Conservation (phyloP, 1,140 invertebrate genomes). For the Chymomyza costata region DNA sequence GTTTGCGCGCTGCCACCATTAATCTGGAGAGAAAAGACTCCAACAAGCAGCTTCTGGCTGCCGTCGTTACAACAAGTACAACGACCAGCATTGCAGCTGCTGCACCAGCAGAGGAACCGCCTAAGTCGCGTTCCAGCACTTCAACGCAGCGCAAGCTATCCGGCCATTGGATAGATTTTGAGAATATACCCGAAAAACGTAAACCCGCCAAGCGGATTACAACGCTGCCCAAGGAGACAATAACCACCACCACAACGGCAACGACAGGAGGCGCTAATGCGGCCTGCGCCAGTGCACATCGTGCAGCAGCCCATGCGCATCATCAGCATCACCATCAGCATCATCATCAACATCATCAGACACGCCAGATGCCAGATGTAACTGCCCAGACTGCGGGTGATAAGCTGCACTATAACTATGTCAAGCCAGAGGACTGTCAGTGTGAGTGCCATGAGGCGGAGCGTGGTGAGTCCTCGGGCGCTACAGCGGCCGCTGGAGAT, state of each 20-base stretch:
- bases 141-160: constrained; percentile 72
- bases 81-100: constrained; percentile 17
- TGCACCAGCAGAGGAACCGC: constrained; percentile 43
- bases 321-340: constrained; percentile 60
- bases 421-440: constrained; percentile 88
- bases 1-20: constrained; percentile 67
- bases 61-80: constrained; percentile 17
- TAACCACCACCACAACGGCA: constrained; percentile 36
- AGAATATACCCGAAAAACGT: constrained; percentile 87
- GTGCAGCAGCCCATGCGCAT: constrained; percentile 39
- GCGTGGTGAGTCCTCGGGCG: constrained; percentile 54
- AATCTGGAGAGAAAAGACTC: constrained; percentile 68
- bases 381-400: constrained; percentile 22
- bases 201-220: constrained; percentile 87
- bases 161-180: constrained; percentile 88
- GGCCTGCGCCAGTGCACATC: not conserved
- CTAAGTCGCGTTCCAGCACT: constrained; percentile 42
- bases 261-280: constrained; percentile 5
- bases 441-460: constrained; percentile 86
- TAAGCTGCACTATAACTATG: constrained; percentile 82
- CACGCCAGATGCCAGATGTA: constrained; percentile 5
- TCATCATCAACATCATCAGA: constrained; percentile 50
- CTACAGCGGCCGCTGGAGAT: constrained; percentile 27
- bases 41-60: constrained; percentile 51
- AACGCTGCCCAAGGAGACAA: constrained; percentile 79